Conservation (phyloP, 2,888 invertebrate species). For the Nysson spinosus region DNA sequence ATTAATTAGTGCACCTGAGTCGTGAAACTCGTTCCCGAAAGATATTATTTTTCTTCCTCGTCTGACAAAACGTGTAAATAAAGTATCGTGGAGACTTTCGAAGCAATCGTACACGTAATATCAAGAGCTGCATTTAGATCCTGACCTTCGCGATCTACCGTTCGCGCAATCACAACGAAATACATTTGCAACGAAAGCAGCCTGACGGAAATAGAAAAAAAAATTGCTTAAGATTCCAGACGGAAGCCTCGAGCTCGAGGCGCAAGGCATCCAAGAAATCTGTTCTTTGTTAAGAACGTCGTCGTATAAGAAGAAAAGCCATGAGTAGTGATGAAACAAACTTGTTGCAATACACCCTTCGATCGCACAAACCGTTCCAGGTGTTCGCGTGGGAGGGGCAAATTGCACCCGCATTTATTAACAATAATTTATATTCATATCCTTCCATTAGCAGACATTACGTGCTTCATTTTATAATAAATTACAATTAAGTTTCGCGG, state of each 20-base stretch:
- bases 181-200: conserved; percentile 36
- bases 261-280: conserved; percentile 42
- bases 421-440: conserved; percentile 34
- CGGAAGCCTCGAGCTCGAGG: conserved; percentile 16
- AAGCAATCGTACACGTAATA: conserved; percentile 24
- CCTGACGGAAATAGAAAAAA: conserved; percentile 45
- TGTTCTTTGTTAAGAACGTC: conserved; percentile 46
- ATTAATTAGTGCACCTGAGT: no score
- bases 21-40: not conserved
- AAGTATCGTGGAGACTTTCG: not conserved
- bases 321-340: conserved; percentile 43
- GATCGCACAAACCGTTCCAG: conserved; percentile 52
- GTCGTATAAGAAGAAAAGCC: conserved; percentile 33
- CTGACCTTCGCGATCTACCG: conserved; percentile 43
- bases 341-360: conserved; percentile 49
- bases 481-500: not conserved
- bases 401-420: conserved; percentile 33
- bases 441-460: not conserved
- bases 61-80: conserved; percentile 10
- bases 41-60: conserved; percentile 2
- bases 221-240: conserved; percentile 46
- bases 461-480: not conserved
- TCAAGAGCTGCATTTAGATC: conserved; percentile 21
- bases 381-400: conserved; percentile 60
- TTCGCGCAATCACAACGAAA: conserved; percentile 34